phyloP scores from a whole-genome alignment of 1,140 invertebrate genomes.

The Cydia amplana region DNA sequence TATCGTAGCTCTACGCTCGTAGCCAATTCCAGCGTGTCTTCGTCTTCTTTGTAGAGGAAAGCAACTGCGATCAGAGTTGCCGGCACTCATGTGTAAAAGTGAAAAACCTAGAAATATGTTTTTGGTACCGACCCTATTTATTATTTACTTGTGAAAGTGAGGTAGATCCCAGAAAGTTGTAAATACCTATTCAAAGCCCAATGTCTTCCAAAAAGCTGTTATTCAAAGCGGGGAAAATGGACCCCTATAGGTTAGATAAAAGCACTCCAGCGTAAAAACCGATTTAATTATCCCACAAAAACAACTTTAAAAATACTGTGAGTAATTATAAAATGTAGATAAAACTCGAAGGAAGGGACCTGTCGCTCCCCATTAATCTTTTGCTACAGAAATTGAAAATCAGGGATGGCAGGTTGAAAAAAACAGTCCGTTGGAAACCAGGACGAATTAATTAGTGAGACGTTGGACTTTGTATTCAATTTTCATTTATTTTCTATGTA shows the following conservation, averaged over 20 bases:
- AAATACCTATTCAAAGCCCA: not conserved
- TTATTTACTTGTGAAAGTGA: not conserved
- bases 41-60: too few relatives aligned
- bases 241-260: constrained; percentile 33
- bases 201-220: not conserved
- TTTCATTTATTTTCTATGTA: constrained; percentile 37
- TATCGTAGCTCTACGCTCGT: too few relatives aligned
- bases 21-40: too few relatives aligned
- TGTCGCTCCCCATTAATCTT: constrained; percentile 54
- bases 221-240: constrained; percentile 1
- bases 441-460: constrained; percentile 53
- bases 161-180: not conserved
- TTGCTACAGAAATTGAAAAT: constrained; percentile 56
- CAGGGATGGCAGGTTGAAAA: constrained; percentile 47
- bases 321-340: constrained; percentile 48
- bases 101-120: not conserved
- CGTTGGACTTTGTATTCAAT: constrained; percentile 40
- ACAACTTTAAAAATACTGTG: constrained; percentile 45
- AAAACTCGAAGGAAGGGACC: constrained; percentile 41
- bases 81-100: too few relatives aligned
- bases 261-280: constrained; percentile 37
- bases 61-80: too few relatives aligned
- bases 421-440: constrained; percentile 47
- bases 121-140: not conserved
- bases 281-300: constrained; percentile 42